Conservation (phyloP, 2,797 vertebrate genomes). For the Liasis olivaceus region DNA sequence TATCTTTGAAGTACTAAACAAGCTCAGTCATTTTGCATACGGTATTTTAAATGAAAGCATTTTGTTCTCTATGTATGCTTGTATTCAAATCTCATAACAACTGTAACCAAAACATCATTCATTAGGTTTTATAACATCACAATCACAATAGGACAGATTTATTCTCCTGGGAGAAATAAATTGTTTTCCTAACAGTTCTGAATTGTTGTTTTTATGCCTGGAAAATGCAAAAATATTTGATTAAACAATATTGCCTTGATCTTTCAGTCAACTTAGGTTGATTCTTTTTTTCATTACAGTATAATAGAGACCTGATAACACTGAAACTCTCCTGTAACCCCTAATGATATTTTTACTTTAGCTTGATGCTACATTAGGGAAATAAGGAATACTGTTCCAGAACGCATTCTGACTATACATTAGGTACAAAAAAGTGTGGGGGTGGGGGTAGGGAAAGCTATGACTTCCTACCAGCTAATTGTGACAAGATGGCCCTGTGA, state of each 20-base stretch:
- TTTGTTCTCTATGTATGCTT: not conserved
- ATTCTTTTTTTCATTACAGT: not conserved
- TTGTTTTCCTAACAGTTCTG: not conserved
- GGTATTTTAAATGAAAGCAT: not conserved
- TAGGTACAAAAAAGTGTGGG: not conserved
- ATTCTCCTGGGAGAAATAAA: not conserved
- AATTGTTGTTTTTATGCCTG: not conserved
- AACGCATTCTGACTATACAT: not conserved
- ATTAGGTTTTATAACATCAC: not conserved
- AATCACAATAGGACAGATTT: not conserved
- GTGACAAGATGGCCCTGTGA: not conserved
- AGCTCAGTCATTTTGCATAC: not conserved
- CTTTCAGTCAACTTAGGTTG: not conserved
- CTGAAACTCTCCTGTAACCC: not conserved
- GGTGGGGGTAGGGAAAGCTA: not conserved
- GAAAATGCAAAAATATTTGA: not conserved
- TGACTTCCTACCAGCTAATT: not conserved
- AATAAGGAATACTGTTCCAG: not conserved
- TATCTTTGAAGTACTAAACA: not conserved
- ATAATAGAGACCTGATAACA: not conserved
- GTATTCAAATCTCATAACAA: not conserved
- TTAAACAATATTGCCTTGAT: not conserved
- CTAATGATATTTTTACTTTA: not conserved
- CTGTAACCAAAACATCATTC: not conserved
- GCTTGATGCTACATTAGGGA: not conserved